Evolutionary conservation across 2,797 vertebrate species (phyloP).

Genomic region (Gallinago solitaria): DNA sequence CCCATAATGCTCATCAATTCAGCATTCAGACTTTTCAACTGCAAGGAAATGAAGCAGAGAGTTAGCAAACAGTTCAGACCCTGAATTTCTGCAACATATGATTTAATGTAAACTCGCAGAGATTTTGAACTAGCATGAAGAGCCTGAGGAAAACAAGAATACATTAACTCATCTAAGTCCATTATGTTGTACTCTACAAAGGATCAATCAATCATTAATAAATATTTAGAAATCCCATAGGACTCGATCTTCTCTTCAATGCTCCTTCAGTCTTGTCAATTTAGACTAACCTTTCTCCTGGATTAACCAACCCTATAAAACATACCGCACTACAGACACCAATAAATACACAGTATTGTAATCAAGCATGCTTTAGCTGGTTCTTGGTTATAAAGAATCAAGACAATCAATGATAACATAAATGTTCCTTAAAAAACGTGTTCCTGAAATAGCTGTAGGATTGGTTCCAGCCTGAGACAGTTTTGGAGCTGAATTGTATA

Average conservation of each 20-base stretch:
- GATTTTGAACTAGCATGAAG: neutral
- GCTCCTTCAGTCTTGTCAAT: neutral
- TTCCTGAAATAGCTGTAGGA: neutral
- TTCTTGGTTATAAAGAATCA: slow-evolving; percentile 16
- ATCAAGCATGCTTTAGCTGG: neutral
- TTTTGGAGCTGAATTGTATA: neutral
- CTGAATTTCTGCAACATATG: neutral
- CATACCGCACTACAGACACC: neutral
- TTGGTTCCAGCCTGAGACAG: slow-evolving; percentile 23
- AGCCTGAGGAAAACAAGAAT: neutral
- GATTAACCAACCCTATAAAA: neutral
- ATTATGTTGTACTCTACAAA: neutral
- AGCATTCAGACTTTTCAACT: neutral
- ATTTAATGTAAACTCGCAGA: neutral
- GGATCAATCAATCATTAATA: neutral
- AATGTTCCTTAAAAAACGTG: slow-evolving; percentile 18
- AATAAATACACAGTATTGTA: neutral
- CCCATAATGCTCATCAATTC: neutral
- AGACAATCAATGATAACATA: slow-evolving; percentile 18
- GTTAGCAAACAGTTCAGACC: neutral
- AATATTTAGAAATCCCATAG: neutral
- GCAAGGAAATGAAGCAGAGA: neutral
- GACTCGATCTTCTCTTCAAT: neutral
- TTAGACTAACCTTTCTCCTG: neutral
- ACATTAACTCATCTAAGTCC: neutral